Conservation (phyloP, 2,797 vertebrate species). For the Cercopithecus hamlyni region DNA sequence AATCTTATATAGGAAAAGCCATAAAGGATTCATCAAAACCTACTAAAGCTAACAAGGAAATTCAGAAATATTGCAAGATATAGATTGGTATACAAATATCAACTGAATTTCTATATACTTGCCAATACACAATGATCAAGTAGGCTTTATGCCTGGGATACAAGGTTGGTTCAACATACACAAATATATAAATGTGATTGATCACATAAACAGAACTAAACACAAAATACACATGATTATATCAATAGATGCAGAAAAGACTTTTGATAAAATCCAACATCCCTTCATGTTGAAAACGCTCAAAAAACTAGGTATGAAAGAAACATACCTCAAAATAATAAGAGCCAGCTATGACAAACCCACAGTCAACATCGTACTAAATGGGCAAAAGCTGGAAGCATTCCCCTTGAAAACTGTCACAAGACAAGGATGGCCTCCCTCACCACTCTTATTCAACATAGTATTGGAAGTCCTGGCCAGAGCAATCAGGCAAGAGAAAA, state of each 20-base stretch:
- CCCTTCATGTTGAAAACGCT: background rate
- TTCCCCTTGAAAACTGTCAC: background rate
- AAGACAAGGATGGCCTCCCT: background rate
- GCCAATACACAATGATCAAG: background rate
- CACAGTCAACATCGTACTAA: background rate
- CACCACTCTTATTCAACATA: background rate
- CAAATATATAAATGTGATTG: background rate
- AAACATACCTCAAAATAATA: background rate
- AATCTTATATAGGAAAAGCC: background rate
- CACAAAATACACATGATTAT: background rate
- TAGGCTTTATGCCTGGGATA: background rate
- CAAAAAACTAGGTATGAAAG: background rate
- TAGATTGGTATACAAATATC: conserved; percentile 9
- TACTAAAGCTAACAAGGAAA: background rate
- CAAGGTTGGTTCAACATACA: background rate
- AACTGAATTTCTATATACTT: background rate
- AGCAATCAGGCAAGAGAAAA: background rate
- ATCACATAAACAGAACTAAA: background rate
- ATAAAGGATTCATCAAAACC: background rate
- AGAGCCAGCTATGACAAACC: background rate
- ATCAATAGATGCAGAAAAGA: background rate
- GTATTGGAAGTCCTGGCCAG: background rate
- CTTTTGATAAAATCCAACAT: background rate
- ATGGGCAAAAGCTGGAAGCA: background rate
- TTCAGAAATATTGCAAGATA: conserved; percentile 29